Percentiles rank a stretch among this genome's conserved stretches.
phyloP scores from a whole-genome alignment of 2,113 vertebrate genomes.

The Galbula dea region DNA sequence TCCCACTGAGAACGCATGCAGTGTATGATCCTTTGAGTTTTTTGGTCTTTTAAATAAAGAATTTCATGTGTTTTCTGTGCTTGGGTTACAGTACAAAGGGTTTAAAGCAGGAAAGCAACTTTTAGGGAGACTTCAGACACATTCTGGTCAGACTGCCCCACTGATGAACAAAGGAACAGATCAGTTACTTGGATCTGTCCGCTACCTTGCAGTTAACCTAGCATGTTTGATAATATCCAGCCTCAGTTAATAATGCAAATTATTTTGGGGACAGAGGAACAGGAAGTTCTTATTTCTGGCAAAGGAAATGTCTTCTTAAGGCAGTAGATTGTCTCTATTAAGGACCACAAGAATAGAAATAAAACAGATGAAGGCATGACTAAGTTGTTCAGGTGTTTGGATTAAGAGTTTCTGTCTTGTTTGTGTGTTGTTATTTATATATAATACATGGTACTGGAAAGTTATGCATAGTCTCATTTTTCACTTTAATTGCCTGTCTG shows the following conservation, averaged over 20 bases:
- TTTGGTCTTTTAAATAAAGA: not conserved
- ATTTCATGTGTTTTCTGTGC: not conserved
- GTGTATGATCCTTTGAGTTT: not conserved
- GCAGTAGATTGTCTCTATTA: not conserved
- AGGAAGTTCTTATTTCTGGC: not conserved
- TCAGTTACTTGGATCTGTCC: not conserved
- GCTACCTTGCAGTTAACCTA: not conserved
- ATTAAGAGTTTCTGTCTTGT: conserved; percentile 8
- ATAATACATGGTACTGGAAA: conserved; percentile 38
- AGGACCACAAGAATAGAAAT: not conserved
- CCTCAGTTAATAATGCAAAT: not conserved
- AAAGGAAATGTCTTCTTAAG: not conserved
- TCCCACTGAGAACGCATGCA: not conserved
- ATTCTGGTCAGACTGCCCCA: not conserved
- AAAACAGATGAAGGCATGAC: conserved; percentile 43
- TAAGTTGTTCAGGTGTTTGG: conserved; percentile 51
- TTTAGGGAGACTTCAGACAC: not conserved
- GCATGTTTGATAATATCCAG: not conserved
- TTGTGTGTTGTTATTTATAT: conserved; percentile 42
- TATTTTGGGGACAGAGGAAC: not conserved
- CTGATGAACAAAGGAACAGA: not conserved
- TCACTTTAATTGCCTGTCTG: conserved; percentile 77
- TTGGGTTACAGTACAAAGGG: not conserved
- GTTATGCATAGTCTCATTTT: conserved; percentile 70
- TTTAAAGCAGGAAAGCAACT: not conserved